These are phyloP conservation scores for Bubo bubo DNA, from an alignment of 2,113 vertebrate species.

Conservation along the genomic window DNA sequence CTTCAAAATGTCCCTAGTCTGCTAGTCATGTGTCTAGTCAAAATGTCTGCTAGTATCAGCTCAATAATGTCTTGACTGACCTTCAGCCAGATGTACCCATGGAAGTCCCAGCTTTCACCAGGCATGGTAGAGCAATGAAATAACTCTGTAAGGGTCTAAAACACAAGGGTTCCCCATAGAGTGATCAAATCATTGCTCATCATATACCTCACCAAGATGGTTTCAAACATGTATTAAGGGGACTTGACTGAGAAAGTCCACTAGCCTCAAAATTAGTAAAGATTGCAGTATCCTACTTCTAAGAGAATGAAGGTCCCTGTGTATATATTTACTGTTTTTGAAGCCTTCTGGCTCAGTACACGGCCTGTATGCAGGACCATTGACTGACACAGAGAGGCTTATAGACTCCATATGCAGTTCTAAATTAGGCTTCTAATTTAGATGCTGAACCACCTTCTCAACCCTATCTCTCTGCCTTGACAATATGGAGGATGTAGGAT, in stretches of 20 bases:
- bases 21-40: too few species aligned
- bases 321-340: neutral
- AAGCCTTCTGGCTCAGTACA: neutral
- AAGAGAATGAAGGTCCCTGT: neutral
- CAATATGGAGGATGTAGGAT: neutral
- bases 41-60: neutral
- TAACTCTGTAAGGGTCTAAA: neutral
- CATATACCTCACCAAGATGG: too few species aligned
- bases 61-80: neutral
- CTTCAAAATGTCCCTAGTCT: neutral
- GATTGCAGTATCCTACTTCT: neutral
- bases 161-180: neutral
- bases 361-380: neutral
- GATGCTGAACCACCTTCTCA: neutral
- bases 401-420: neutral
- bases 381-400: neutral
- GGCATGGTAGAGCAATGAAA: neutral
- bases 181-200: neutral
- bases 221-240: neutral
- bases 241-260: neutral
- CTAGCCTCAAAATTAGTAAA: neutral
- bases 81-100: neutral
- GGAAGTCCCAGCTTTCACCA: neutral
- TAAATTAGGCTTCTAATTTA: neutral
- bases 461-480: neutral